Evolutionary conservation across 2,113 vertebrate genomes (phyloP).

Genomic region (Bos javanicus): DNA sequence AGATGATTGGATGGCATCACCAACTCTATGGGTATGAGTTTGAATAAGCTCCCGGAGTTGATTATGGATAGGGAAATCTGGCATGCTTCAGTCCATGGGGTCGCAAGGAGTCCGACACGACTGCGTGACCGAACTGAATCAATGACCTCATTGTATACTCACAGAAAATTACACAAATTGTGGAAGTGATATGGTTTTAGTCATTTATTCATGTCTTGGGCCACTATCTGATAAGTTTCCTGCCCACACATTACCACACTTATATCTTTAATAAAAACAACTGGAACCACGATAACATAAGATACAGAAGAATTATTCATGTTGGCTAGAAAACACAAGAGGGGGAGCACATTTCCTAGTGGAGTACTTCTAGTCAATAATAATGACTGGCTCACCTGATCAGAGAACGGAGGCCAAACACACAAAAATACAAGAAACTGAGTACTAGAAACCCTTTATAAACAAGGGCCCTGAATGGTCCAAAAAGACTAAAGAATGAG

Average conservation of each 20-base stretch:
- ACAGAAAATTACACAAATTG: neutral
- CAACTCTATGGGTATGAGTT: rapidly evolving
- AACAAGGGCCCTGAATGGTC: neutral
- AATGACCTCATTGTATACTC: neutral
- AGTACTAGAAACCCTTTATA: neutral
- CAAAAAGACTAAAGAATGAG: neutral
- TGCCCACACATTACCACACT: neutral
- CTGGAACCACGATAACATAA: neutral
- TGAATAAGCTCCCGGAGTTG: rapidly evolving
- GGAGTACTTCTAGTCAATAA: neutral
- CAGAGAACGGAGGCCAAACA: neutral
- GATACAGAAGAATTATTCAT: neutral
- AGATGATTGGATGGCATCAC: neutral
- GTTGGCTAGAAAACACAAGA: neutral
- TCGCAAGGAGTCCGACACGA: rapidly evolving
- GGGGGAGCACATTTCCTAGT: neutral
- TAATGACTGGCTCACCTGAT: neutral
- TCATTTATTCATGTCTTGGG: neutral
- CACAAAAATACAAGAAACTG: neutral
- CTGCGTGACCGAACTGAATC: neutral
- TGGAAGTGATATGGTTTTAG: neutral
- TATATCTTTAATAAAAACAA: neutral
- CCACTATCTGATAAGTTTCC: neutral
- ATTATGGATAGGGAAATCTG: neutral
- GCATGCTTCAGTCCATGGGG: neutral